Conservation (phyloP, 2,888 invertebrate species). For the Aphidoletes aphidimyza region DNA sequence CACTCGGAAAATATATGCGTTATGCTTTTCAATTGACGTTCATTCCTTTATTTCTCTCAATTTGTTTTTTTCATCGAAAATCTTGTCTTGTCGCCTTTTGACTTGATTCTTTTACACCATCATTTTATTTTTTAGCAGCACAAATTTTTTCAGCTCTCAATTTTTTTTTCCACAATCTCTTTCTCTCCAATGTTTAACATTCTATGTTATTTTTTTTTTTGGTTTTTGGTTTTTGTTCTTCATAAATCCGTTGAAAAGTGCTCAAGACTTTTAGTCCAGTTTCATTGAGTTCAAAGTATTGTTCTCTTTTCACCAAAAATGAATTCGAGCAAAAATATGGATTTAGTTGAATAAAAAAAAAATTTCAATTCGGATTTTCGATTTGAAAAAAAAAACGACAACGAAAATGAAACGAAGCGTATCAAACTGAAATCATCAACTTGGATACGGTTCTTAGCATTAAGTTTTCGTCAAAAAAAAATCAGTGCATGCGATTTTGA, state of each 20-base stretch:
- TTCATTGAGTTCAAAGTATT: too few species aligned
- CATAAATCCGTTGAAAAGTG: too few species aligned
- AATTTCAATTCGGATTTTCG: too few species aligned
- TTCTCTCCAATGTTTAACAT: background rate
- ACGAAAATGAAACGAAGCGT: too few species aligned
- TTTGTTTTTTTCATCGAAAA: background rate
- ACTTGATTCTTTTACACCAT: slow-evolving; percentile 25
- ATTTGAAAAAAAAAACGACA: too few species aligned
- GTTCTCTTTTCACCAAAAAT: background rate
- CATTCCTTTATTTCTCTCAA: slow-evolving; percentile 29
- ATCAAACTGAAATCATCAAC: too few species aligned
- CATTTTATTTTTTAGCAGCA: background rate
- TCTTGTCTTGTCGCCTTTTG: slow-evolving; percentile 37
- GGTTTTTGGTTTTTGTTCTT: too few species aligned
- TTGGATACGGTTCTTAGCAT: too few species aligned
- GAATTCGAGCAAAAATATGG: background rate
- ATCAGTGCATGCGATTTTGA: too few species aligned
- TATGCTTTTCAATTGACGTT: slow-evolving; percentile 26
- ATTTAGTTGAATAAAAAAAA: too few species aligned
- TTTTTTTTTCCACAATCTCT: background rate
- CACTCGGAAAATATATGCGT: slow-evolving; percentile 35
- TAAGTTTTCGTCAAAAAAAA: too few species aligned
- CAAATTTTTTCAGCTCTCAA: background rate
- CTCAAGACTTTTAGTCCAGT: too few species aligned
- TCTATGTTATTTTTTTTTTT: background rate